phyloP scores from a whole-genome alignment of 2,888 invertebrate species.

The Agrochola lota region DNA sequence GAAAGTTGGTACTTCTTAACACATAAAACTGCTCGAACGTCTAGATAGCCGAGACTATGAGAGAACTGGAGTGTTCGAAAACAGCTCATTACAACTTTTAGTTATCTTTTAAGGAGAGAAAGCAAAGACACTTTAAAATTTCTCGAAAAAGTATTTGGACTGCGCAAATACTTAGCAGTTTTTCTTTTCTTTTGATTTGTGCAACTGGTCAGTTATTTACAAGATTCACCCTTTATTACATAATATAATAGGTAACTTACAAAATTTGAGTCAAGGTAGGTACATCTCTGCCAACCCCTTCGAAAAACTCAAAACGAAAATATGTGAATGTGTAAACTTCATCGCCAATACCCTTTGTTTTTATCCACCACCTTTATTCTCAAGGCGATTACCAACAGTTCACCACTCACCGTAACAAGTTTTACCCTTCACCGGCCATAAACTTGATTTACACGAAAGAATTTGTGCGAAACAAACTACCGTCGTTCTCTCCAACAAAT shows the following conservation, averaged over 20 bases:
- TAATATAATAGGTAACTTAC: neutral
- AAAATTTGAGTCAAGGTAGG: too few relatives aligned
- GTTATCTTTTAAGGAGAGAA: constrained; percentile 3
- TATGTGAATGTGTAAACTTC: constrained; percentile 1
- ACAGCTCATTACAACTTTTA: constrained; percentile 42
- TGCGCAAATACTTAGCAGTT: neutral
- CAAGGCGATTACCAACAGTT: constrained; percentile 34
- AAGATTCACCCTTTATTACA: neutral
- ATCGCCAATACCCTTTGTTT: constrained; percentile 29
- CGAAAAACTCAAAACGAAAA: neutral
- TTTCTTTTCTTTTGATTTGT: constrained; percentile 1
- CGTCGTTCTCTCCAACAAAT: constrained; percentile 47
- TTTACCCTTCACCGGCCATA: constrained; percentile 51
- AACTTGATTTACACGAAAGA: constrained; percentile 59
- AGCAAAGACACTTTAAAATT: constrained; percentile 21
- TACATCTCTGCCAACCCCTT: neutral
- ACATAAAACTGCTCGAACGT: constrained; percentile 30
- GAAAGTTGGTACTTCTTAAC: constrained; percentile 36
- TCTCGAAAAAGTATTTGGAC: constrained; percentile 4
- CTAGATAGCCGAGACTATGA: constrained; percentile 18
- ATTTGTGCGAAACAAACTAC: constrained; percentile 56
- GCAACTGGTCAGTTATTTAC: neutral
- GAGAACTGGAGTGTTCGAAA: constrained; percentile 31
- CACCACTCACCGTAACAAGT: constrained; percentile 55
- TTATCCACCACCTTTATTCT: constrained; percentile 28